Evolutionary conservation across 1,140 invertebrate species (phyloP).

Genomic region (Brachionus rubens): DNA sequence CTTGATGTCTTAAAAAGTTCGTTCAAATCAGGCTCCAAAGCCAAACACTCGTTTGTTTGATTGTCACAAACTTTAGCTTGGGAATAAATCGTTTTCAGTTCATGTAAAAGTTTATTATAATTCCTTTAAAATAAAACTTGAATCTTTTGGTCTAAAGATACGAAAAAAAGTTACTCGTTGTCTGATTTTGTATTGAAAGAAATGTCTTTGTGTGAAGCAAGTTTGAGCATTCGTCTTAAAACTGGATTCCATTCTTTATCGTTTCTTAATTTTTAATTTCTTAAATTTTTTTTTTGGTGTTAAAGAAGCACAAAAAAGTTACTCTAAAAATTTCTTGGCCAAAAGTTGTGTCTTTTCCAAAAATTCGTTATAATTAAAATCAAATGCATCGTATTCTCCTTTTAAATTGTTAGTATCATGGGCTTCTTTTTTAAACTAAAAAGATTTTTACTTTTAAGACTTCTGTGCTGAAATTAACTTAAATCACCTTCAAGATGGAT

Average conservation of each 20-base stretch:
- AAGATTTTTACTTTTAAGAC: not conserved
- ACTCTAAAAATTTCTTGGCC: conserved; percentile 15
- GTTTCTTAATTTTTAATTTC: not conserved
- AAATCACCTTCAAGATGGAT: not conserved
- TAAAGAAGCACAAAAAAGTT: no score
- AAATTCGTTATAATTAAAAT: not conserved
- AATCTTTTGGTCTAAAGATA: no score
- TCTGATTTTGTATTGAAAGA: not conserved
- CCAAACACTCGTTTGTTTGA: conserved; percentile 24
- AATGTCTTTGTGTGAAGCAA: not conserved
- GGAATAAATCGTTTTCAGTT: conserved; percentile 50
- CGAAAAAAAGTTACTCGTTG: conserved; percentile 15
- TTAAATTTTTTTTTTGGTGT: not conserved
- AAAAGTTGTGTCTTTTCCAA: not conserved
- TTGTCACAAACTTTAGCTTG: conserved; percentile 49
- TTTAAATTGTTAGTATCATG: not conserved
- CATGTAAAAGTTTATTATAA: not conserved
- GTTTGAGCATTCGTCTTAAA: conserved; percentile 9
- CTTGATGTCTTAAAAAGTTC: conserved; percentile 50
- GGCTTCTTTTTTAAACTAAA: conserved; percentile 20
- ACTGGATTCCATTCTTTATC: not conserved
- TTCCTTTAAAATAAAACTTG: no score
- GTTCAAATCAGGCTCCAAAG: conserved; percentile 50
- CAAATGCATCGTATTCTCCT: not conserved
- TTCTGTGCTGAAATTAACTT: not conserved